Conservation (phyloP, 2,888 invertebrate genomes). For the Aphelenchoides bicaudatus region DNA sequence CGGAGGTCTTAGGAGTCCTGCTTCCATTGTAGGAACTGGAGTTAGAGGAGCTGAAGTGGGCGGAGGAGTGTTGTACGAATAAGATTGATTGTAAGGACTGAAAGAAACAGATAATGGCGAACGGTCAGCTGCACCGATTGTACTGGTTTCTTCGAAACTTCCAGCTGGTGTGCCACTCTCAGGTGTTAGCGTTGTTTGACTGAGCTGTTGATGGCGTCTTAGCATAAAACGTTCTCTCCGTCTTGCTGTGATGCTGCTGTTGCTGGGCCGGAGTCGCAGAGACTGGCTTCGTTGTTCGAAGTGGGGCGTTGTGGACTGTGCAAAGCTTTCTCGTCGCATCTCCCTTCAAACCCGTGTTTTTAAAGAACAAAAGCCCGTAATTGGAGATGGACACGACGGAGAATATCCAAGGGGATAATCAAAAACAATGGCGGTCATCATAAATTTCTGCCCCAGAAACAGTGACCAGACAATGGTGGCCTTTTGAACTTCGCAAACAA, state of each 20-base stretch:
- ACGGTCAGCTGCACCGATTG: not conserved
- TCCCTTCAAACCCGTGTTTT: not conserved
- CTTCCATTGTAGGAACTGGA: constrained; percentile 14
- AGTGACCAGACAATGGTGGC: too few species aligned
- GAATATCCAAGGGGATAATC: too few species aligned
- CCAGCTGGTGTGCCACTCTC: constrained; percentile 4
- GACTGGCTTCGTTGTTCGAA: constrained; percentile 2
- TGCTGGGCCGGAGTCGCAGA: constrained; percentile 1
- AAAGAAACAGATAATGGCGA: not conserved
- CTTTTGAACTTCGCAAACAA: too few species aligned
- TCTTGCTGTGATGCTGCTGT: constrained; percentile 21
- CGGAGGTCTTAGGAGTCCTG: constrained; percentile 24
- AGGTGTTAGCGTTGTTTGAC: constrained; percentile 3
- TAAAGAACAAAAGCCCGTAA: too few species aligned
- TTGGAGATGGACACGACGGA: too few species aligned
- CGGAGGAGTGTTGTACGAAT: constrained; percentile 27
- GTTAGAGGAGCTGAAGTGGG: not conserved
- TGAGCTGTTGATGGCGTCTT: constrained; percentile 3
- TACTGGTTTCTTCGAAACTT: constrained; percentile 9
- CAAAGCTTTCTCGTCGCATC: too few species aligned
- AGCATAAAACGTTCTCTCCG: constrained; percentile 30
- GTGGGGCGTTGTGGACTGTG: not conserved
- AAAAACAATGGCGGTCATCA: too few species aligned
- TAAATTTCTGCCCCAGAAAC: too few species aligned
- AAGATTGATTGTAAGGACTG: constrained; percentile 2